Evolutionary conservation across 2,113 vertebrate genomes (phyloP).

Genomic region (Solenodon paradoxus): DNA sequence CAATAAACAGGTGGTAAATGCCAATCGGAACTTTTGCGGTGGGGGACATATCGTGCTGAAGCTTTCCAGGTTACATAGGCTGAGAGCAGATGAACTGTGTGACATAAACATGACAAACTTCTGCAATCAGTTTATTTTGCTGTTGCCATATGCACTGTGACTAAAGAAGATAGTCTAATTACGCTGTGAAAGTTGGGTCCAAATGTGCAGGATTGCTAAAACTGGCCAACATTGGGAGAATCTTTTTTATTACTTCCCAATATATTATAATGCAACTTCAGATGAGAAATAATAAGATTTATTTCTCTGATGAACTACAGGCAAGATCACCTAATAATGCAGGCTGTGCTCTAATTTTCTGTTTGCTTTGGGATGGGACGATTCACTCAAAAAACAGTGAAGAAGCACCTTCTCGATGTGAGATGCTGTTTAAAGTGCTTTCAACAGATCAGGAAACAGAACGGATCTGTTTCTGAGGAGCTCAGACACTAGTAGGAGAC

Average conservation of each 20-base stretch:
- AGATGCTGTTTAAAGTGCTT: background rate
- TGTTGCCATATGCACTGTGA: background rate
- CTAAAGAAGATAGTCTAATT: background rate
- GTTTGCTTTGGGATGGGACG: background rate
- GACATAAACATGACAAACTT: background rate
- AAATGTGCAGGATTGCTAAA: background rate
- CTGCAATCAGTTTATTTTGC: background rate
- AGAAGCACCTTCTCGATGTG: background rate
- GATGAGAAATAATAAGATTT: background rate
- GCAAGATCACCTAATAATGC: background rate
- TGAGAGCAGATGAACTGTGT: background rate
- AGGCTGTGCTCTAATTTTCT: background rate
- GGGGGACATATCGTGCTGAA: background rate
- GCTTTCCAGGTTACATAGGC: background rate
- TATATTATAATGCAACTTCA: background rate
- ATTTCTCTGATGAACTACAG: background rate
- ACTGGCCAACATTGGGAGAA: background rate
- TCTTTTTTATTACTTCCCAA: background rate
- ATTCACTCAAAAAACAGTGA: background rate
- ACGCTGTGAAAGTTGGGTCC: background rate
- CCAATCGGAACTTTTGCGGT: background rate
- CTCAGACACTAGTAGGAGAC: background rate
- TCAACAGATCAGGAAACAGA: background rate
- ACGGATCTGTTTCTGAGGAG: background rate
- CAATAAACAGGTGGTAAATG: background rate